These are phyloP conservation scores for Zaprionus obscuricornis DNA, from an alignment of 2,888 invertebrate genomes.

Conservation along the genomic window DNA sequence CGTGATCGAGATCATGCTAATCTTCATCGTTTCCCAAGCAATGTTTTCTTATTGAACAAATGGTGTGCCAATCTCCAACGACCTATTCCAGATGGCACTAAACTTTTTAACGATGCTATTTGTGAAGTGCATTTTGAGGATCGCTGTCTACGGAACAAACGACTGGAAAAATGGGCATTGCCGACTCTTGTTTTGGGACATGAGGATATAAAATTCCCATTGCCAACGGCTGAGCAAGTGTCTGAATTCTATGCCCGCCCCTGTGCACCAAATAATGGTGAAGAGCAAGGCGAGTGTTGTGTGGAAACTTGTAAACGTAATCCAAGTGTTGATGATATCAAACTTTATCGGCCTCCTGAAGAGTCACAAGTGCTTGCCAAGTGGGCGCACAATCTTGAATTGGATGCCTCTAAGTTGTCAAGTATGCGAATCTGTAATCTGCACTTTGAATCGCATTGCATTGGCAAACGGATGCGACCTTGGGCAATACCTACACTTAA, in stretches of 20 bases:
- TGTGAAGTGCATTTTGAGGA: constrained; percentile 80
- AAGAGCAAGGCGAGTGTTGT: constrained; percentile 79
- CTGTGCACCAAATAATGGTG: constrained; percentile 72
- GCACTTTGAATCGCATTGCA: constrained; percentile 78
- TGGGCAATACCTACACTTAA: constrained; percentile 81
- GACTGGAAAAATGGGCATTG: constrained; percentile 79
- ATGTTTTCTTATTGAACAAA: constrained; percentile 68
- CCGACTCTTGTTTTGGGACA: constrained; percentile 73
- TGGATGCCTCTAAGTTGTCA: constrained; percentile 58
- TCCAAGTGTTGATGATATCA: constrained; percentile 79
- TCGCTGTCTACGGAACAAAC: constrained; percentile 77
- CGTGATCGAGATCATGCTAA: constrained; percentile 80
- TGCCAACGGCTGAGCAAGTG: constrained; percentile 75
- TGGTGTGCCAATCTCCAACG: constrained; percentile 79
- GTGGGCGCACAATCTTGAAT: constrained; percentile 78
- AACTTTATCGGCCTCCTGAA: constrained; percentile 76
- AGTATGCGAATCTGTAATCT: constrained; percentile 73
- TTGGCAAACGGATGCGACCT: constrained; percentile 76
- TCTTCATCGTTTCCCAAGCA: constrained; percentile 79
- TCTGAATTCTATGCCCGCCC: constrained; percentile 71
- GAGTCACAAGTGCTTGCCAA: constrained; percentile 74
- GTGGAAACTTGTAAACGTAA: constrained; percentile 76
- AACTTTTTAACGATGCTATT: constrained; percentile 79
- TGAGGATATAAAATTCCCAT: constrained; percentile 62
- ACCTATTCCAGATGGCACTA: constrained; percentile 75